A percentile compares a stretch with the other conserved stretches of the same genome.
phyloP scores from a whole-genome alignment of 2,797 vertebrate genomes.

The Hyperoplus lanceolatus region DNA sequence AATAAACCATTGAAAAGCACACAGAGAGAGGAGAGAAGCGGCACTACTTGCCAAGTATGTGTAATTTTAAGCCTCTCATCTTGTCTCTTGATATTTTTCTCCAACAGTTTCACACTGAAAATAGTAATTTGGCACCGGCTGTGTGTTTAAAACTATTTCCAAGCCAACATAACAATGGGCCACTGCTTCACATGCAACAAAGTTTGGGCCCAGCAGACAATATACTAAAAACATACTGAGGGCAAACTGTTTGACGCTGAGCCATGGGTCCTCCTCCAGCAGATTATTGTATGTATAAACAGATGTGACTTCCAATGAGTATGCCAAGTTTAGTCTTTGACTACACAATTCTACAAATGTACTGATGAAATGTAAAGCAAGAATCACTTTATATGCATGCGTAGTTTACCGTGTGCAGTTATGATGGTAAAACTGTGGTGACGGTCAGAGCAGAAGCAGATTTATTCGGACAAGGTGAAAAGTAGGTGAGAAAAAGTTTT shows the following conservation, averaged over 20 bases:
- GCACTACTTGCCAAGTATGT: conserved; percentile 33
- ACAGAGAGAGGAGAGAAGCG: not conserved
- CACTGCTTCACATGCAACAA: conserved; percentile 61
- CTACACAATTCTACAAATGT: conserved; percentile 8
- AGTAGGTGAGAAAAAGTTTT: conserved; percentile 50
- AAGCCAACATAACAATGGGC: conserved; percentile 58
- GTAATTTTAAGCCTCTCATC: conserved; percentile 35
- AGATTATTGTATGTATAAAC: conserved; percentile 55
- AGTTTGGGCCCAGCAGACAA: conserved; percentile 45
- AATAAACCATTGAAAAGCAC: conserved; percentile 24
- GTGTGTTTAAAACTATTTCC: conserved; percentile 56
- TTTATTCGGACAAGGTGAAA: conserved; percentile 48
- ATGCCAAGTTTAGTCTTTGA: conserved; percentile 50
- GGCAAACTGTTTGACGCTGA: conserved; percentile 57
- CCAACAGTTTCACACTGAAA: conserved; percentile 42
- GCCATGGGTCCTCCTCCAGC: conserved; percentile 47
- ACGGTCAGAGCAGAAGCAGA: conserved; percentile 50
- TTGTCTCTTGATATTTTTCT: conserved; percentile 62
- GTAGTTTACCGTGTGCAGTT: conserved; percentile 14
- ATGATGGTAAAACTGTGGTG: conserved; percentile 23
- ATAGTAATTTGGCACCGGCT: conserved; percentile 59
- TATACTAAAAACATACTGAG: conserved; percentile 46
- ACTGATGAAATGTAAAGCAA: conserved; percentile 21
- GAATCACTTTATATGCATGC: not conserved
- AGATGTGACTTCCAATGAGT: conserved; percentile 56